Base-by-base conservation (phyloP, 2,888 invertebrate species). In the Mythimna pallens region DNA sequence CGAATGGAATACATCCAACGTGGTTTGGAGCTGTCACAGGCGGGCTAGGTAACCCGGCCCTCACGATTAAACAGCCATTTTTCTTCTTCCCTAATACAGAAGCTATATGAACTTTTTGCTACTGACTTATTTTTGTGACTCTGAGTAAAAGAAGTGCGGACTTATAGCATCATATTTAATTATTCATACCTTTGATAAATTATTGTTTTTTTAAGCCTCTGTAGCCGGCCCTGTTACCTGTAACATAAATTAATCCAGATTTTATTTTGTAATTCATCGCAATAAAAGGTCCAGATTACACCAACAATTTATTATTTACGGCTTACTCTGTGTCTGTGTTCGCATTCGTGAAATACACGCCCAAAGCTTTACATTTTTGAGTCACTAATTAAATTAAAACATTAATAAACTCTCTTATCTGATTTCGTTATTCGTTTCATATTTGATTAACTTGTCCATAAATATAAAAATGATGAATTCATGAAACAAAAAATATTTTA, bases 1-100 rank as follows among this genome's bases (percentile, higher is more conserved):
- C 80, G 84, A 88, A 85, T 85, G 80, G 84, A 85, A 84, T 88
- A 85, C 82, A 87, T 89, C 87, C 85, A 85, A 84, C 75, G 81
- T 81, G 86, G 85, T 85, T 67, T 82, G 81, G 80, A 82, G 82
- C 85, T 86, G 84, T 83, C 85, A 82, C 76, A 61, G 70, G 50
- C 71, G 78, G 65, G 57, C 73, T 78, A 62, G 65, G 73, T 76
- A 78, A 61, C n/a, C 55, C 50, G 69, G 64, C 67, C 73, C 71
- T 67, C 54, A 36, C 63, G 70, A 77, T 82, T 80, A 77, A 78
- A 76, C 36, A 70, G 30, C 61, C 40, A 72, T 75, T 71, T 75
- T 65, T 79, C 67, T 71, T 77, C 47, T 67, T 22, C 54, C 36
- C n/a, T 55, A 34, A 14, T 50, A 71, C 58, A n/a, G 14, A 20